A percentile compares a stretch with the other conserved stretches of the same genome.
phyloP scores from a whole-genome alignment of 1,140 invertebrate species.

The Scaptomyza montana region DNA sequence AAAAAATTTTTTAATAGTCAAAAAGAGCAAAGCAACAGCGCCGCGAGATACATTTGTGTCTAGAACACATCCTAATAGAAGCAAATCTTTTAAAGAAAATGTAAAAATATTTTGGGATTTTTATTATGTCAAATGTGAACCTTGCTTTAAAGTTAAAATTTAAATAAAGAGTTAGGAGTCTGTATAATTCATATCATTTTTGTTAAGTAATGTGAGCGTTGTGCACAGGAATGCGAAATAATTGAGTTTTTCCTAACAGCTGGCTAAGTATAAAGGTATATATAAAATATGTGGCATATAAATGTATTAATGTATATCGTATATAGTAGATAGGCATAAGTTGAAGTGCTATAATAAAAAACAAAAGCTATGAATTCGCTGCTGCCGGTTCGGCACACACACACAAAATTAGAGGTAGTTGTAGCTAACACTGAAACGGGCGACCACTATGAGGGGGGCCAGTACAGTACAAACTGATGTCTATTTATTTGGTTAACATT shows the following conservation, averaged over 20 bases:
- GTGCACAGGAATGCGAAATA: conserved; percentile 72
- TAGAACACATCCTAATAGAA: too few species aligned
- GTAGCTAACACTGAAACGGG: conserved; percentile 51
- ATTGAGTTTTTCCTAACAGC: conserved; percentile 54
- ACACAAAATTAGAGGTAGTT: conserved; percentile 52
- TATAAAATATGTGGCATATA: conserved; percentile 11
- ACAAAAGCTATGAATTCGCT: conserved; percentile 46
- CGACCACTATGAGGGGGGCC: conserved; percentile 65
- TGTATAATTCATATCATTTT: background rate
- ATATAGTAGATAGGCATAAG: conserved; percentile 4
- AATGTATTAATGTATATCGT: conserved; percentile 2
- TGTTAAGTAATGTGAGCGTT: conserved; percentile 73
- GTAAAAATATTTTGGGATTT: background rate
- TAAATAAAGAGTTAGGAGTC: conserved; percentile 24
- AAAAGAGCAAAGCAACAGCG: too few species aligned
- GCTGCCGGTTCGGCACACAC: conserved; percentile 15
- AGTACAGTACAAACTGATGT: conserved; percentile 44
- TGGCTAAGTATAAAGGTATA: conserved; percentile 32
- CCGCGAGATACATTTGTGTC: too few species aligned
- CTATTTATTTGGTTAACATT: conserved; percentile 80
- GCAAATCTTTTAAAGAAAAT: background rate
- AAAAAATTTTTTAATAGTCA: too few species aligned
- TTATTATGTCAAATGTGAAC: conserved; percentile 23
- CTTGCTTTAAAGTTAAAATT: conserved; percentile 7
- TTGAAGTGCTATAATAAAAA: conserved; percentile 19